phyloP scores from a whole-genome alignment of 1,140 invertebrate species.

The Drosophila azteca region DNA sequence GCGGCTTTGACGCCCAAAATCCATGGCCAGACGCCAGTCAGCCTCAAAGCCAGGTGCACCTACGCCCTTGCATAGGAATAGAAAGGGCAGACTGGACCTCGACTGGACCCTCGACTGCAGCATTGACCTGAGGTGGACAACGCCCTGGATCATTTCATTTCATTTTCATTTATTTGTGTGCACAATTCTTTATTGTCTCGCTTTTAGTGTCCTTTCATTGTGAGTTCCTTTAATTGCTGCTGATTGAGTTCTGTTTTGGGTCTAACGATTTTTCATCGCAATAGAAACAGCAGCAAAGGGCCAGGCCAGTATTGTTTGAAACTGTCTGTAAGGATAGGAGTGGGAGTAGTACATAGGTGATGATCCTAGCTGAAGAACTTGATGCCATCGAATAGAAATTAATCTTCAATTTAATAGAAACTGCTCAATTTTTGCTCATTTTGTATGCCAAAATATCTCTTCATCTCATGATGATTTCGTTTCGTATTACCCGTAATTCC shows the following conservation, averaged over 20 bases:
- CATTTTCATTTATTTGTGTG: conserved; percentile 12
- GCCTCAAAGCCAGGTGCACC: conserved; percentile 38
- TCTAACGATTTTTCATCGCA: conserved; percentile 25
- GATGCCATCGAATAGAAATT: too few species aligned
- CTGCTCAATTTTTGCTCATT: too few species aligned
- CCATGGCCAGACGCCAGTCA: conserved; percentile 47
- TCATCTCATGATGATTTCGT: too few species aligned
- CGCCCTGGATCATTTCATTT: conserved; percentile 31
- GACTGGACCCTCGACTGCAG: not conserved
- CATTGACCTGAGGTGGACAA: conserved; percentile 35
- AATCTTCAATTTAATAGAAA: too few species aligned
- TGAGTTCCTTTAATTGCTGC: conserved; percentile 69
- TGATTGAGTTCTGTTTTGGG: conserved; percentile 71
- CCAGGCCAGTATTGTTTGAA: conserved; percentile 17
- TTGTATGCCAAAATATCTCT: too few species aligned
- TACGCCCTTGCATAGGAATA: conserved; percentile 4
- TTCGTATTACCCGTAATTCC: too few species aligned
- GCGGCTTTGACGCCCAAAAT: conserved; percentile 64
- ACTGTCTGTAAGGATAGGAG: conserved; percentile 13
- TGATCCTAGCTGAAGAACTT: too few species aligned
- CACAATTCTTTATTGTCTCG: conserved; percentile 66
- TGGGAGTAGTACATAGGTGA: too few species aligned
- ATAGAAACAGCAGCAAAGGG: conserved; percentile 6
- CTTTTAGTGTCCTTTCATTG: conserved; percentile 47
- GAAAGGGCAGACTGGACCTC: not conserved